Conservation (phyloP, 2,888 invertebrate species). For the Cephus pulcher region DNA sequence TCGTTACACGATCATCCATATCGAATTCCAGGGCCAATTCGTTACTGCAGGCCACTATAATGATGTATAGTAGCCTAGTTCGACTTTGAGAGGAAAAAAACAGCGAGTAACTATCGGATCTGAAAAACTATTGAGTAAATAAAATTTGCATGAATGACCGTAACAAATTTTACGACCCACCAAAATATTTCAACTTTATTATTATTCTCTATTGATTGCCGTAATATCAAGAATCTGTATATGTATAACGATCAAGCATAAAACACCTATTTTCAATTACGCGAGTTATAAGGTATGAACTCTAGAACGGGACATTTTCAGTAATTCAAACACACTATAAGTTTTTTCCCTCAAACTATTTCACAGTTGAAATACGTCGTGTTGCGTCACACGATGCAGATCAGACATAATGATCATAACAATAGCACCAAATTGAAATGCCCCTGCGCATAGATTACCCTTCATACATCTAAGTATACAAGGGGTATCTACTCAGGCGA, state of each 20-base stretch:
- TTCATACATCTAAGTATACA: not conserved
- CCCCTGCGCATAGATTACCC: not conserved
- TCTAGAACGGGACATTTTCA: not conserved
- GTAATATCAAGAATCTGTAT: not conserved
- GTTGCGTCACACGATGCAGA: not conserved
- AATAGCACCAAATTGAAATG: not conserved
- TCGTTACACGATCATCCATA: not conserved
- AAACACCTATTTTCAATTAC: not conserved
- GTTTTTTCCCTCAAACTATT: not conserved
- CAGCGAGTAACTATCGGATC: not conserved
- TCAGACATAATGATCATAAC: no score
- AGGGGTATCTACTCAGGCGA: not conserved
- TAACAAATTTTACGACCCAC: not conserved
- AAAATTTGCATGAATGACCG: not conserved
- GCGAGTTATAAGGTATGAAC: not conserved
- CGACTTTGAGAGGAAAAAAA: not conserved
- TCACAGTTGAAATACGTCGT: not conserved
- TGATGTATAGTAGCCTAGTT: not conserved
- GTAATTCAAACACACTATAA: not conserved
- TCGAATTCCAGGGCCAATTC: not conserved
- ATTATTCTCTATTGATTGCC: not conserved
- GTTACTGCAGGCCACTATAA: not conserved
- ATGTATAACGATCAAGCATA: not conserved
- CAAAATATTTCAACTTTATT: not conserved
- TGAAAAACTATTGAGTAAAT: not conserved